These are phyloP conservation scores for Cepaea hortensis DNA, from an alignment of 2,888 invertebrate species.

Conservation along the genomic window DNA sequence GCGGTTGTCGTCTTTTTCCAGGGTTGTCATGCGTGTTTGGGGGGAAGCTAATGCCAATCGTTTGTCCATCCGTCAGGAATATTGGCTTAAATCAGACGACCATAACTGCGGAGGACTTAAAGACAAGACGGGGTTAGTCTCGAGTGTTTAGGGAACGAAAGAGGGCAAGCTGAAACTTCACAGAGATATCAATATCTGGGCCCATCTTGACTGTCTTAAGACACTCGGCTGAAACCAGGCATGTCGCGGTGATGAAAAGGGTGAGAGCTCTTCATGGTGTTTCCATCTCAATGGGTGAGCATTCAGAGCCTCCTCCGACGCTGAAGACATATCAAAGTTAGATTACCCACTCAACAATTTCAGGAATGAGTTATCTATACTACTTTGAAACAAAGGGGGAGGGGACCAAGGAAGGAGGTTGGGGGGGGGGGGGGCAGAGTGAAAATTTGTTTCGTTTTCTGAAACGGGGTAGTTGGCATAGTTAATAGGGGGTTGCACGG, in stretches of 20 bases:
- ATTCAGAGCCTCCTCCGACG: neutral
- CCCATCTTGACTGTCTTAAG: neutral
- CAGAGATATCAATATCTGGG: neutral
- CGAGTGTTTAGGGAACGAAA: neutral
- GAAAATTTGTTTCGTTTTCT: too few species aligned
- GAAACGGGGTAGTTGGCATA: too few species aligned
- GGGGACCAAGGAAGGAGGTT: too few species aligned
- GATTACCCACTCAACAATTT: neutral
- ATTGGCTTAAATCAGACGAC: neutral
- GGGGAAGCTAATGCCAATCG: neutral
- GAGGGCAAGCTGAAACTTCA: neutral
- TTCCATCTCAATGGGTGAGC: neutral
- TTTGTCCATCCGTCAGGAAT: constrained; percentile 33
- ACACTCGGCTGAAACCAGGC: neutral
- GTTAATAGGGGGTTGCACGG: too few species aligned
- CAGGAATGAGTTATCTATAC: neutral
- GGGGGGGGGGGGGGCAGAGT: too few species aligned
- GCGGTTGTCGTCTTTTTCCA: constrained; percentile 20
- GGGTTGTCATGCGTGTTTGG: neutral
- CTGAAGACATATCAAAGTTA: neutral
- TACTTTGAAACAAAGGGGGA: too few species aligned
- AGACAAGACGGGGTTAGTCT: neutral
- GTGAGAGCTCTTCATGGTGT: neutral
- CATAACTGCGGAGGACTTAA: neutral
- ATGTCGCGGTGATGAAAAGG: neutral